Base-by-base conservation (phyloP, 2,797 vertebrate species). In the Falco columbarius region DNA sequence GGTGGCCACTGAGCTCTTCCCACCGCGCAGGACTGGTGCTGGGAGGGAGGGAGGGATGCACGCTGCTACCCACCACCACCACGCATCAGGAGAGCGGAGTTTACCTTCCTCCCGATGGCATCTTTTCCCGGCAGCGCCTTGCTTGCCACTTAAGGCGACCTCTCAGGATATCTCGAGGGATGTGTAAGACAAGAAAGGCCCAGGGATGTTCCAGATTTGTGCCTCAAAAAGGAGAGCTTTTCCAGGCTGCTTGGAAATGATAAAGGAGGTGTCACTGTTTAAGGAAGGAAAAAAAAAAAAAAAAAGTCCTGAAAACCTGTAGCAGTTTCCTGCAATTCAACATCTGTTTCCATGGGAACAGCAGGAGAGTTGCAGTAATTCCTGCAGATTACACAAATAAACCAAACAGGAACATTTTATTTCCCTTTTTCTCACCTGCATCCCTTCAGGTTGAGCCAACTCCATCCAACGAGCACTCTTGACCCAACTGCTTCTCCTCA, bases 321-420 rank as follows among this genome's bases (percentile, higher is more conserved):
- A 49, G 46, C 66, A 66, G 44, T 65, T 89, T 71, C 58, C 87
- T 29, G 46, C 74, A 80, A 52, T 65, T 68, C 83, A 77, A 91
- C 91, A 95, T 88, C 93, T 92, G 96, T 97, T 97, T 96, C 97
- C 96, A 97, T 97, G 95, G 96, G 79, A 97, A 97, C 97, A 66
- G 71, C 58, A 65, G 87, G 76, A 93, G 81, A 76, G 70, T 55
- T 16, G 66, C 88, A 76, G 68, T 83, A 82, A 90, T 79, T 93
- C 88, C 89, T 87, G 82, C 49, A 26, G 91, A 24, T 77, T 38
- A n/a, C 77, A 59, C 74, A 63, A 54, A 83, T 62, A 66, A 92
- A 14, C 40, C 40, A 40, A 40, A 40, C 40, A 40, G 40, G 12
- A 40, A 40, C 40, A 22, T 40, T 85, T 58, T 14, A 3, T 73